Percentiles rank a stretch among this genome's conserved stretches.
Evolutionary conservation across 2,888 invertebrate genomes (phyloP).

Genomic region (Catotricha subobsoleta): DNA sequence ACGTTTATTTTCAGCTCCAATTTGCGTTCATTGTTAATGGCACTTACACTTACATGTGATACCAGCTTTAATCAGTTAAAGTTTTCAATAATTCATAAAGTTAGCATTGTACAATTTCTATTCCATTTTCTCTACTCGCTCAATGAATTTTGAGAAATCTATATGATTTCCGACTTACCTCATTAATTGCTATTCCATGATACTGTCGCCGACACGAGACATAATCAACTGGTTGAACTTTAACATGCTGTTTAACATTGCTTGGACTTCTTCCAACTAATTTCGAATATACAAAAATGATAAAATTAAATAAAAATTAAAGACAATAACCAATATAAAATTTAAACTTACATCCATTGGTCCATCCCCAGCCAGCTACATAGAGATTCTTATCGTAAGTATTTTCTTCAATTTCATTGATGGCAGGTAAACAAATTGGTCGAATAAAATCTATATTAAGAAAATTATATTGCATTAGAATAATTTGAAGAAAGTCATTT

Average conservation of each 20-base stretch:
- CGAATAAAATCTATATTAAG: conserved; percentile 1
- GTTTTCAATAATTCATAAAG: neutral
- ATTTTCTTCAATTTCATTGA: neutral
- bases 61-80: too few relatives aligned
- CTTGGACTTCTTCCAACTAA: neutral
- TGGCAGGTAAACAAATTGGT: conserved; percentile 5
- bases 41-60: too few relatives aligned
- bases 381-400: neutral
- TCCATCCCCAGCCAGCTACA: conserved; percentile 5
- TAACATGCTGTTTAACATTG: conserved; percentile 3
- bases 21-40: too few relatives aligned
- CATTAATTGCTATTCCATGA: neutral
- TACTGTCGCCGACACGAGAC: neutral
- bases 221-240: neutral
- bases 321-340: too few relatives aligned
- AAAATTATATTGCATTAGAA: neutral
- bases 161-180: neutral
- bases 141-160: too few relatives aligned
- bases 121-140: neutral
- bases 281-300: neutral
- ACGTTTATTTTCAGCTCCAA: too few relatives aligned
- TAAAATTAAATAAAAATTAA: neutral
- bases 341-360: conserved; percentile 1
- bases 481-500: too few relatives aligned
- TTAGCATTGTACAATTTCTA: neutral